Percentiles rank a stretch among this genome's conserved stretches.
phyloP scores from a whole-genome alignment of 1,140 invertebrate species.

The Megalonaias nervosa region DNA sequence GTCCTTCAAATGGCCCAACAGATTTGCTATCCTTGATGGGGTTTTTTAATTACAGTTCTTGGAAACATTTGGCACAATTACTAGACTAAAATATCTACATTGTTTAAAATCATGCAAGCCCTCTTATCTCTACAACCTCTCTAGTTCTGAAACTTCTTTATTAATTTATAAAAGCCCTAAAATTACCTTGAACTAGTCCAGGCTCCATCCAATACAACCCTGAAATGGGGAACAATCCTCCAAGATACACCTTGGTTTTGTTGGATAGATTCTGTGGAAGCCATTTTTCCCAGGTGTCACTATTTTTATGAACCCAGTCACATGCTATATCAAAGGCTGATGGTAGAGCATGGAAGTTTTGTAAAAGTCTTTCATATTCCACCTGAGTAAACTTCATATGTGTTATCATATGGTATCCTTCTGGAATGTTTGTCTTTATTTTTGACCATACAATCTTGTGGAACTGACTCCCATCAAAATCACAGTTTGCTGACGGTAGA shows the following conservation, averaged over 20 bases:
- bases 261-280: slow-evolving; percentile 72
- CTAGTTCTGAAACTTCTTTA: no score
- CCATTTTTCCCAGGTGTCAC: slow-evolving; percentile 75
- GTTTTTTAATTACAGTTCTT: not conserved
- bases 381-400: slow-evolving; percentile 75
- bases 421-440: slow-evolving; percentile 70
- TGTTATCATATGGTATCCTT: slow-evolving; percentile 73
- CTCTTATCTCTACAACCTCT: no score
- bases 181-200: slow-evolving; percentile 76
- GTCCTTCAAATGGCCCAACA: not conserved
- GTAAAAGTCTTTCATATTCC: slow-evolving; percentile 74
- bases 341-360: slow-evolving; percentile 56
- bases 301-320: slow-evolving; percentile 78
- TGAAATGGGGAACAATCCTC: slow-evolving; percentile 84
- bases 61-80: not conserved
- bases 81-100: no score
- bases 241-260: slow-evolving; percentile 77
- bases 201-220: slow-evolving; percentile 76
- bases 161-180: not conserved
- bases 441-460: slow-evolving; percentile 79
- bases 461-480: slow-evolving; percentile 72
- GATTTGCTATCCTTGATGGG: not conserved
- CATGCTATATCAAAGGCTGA: slow-evolving; percentile 76
- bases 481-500: slow-evolving; percentile 41
- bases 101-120: no score